Percentiles rank a stretch among this genome's conserved stretches.
These are phyloP conservation scores for Gopherus flavomarginatus DNA, from an alignment of 2,113 vertebrate genomes.

Conservation along the genomic window DNA sequence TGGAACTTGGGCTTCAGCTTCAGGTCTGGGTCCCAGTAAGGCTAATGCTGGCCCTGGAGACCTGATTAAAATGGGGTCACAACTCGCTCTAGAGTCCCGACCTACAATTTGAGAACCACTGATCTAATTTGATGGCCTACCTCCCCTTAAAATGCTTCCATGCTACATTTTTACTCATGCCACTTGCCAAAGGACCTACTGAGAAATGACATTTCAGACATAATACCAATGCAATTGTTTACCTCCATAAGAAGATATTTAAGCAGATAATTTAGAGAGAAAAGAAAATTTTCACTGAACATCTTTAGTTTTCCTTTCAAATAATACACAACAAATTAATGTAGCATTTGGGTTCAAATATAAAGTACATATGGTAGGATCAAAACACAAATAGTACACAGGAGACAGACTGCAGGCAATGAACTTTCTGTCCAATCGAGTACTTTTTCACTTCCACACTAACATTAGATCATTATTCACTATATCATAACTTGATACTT, in stretches of 20 bases:
- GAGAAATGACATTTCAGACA: conserved; percentile 38
- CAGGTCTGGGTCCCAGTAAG: no score
- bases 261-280: conserved; percentile 51
- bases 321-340: conserved; percentile 30
- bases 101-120: no score
- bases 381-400: no score
- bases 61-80: no score
- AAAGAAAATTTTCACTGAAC: conserved; percentile 51
- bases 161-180: conserved; percentile 24
- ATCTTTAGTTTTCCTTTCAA: conserved; percentile 52
- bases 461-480: no score
- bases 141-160: conserved; percentile 48
- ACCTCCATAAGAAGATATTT: conserved; percentile 30
- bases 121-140: background rate
- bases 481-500: no score
- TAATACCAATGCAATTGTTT: conserved; percentile 14
- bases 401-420: no score
- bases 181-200: conserved; percentile 36
- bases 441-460: no score
- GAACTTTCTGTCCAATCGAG: no score
- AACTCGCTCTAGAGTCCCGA: no score
- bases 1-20: no score
- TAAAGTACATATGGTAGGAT: background rate
- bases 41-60: no score
- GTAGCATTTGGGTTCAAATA: conserved; percentile 17